Conservation (phyloP, 2,797 vertebrate species). For the Limosa lapponica region DNA sequence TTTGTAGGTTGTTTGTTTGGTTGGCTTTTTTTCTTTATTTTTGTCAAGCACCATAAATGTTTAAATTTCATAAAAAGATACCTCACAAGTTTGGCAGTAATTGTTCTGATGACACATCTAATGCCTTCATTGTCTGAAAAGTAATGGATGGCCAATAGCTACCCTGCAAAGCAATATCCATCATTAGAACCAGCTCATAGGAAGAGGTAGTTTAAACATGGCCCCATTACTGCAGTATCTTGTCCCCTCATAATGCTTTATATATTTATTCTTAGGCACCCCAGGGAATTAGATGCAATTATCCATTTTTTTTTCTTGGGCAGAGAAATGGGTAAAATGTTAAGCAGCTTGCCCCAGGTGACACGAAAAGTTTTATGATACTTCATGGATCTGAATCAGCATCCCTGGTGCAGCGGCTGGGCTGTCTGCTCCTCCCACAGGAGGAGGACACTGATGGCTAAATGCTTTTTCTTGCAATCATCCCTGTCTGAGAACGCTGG, state of each 20-base stretch:
- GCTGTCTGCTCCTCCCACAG: neutral
- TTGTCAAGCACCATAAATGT: neutral
- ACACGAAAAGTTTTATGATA: slow-evolving; percentile 6
- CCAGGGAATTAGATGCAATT: slow-evolving; percentile 25
- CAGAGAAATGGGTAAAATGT: slow-evolving; percentile 16
- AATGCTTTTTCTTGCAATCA: neutral
- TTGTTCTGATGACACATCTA: neutral
- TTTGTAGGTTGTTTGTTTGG: neutral
- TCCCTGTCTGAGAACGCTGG: neutral
- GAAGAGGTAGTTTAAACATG: slow-evolving; percentile 1
- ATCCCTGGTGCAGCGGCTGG: neutral
- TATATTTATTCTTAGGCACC: slow-evolving; percentile 38
- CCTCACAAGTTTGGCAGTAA: neutral
- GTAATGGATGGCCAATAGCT: slow-evolving; percentile 12
- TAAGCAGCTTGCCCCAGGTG: slow-evolving; percentile 4
- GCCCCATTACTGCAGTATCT: neutral
- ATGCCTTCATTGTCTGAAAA: slow-evolving; percentile 21
- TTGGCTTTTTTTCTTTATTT: neutral
- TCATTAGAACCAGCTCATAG: neutral
- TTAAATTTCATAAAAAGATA: slow-evolving; percentile 47
- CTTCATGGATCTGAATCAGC: neutral
- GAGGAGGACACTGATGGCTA: neutral
- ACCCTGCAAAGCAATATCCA: neutral
- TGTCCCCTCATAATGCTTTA: neutral
- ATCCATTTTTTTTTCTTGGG: neutral